Evolutionary conservation across 30 jellyfish, hydroid and myxozoan genomes (phyloP).

Genomic region (Mastigias papua): DNA sequence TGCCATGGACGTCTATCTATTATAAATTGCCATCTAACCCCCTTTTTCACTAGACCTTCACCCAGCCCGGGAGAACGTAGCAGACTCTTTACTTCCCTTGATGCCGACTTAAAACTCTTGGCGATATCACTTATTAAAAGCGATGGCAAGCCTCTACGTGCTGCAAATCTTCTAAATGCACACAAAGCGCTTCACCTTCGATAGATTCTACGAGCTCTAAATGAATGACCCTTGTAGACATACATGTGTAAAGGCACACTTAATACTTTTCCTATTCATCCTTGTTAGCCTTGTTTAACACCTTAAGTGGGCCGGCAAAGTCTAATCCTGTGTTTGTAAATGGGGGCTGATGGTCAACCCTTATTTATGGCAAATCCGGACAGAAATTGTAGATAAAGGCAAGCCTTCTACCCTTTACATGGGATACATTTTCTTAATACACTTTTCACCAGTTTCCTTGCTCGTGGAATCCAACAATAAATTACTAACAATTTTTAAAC

Average conservation of each 20-base stretch:
- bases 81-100: conserved; percentile 9
- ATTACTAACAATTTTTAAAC: too few relatives aligned
- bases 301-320: conserved; percentile 35
- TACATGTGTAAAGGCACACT: conserved; percentile 8
- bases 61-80: conserved; percentile 9
- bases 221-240: conserved; percentile 45
- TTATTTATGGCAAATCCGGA: too few relatives aligned
- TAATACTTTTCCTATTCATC: neutral
- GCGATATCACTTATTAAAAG: conserved; percentile 11
- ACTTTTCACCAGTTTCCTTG: too few relatives aligned
- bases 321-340: too few relatives aligned
- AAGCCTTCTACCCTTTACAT: too few relatives aligned
- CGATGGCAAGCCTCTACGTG: conserved; percentile 15
- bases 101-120: conserved; percentile 9
- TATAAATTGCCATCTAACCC: conserved; percentile 26
- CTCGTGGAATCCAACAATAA: too few relatives aligned
- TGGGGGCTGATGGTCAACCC: too few relatives aligned
- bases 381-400: too few relatives aligned
- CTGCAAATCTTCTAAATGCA: conserved; percentile 30
- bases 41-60: neutral
- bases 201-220: conserved; percentile 12
- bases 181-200: neutral
- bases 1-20: conserved; percentile 20
- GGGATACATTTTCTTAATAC: too few relatives aligned
- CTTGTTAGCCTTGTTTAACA: neutral